phyloP scores from a whole-genome alignment of 2,888 invertebrate species.

The Lordiphosa andalusiaca region DNA sequence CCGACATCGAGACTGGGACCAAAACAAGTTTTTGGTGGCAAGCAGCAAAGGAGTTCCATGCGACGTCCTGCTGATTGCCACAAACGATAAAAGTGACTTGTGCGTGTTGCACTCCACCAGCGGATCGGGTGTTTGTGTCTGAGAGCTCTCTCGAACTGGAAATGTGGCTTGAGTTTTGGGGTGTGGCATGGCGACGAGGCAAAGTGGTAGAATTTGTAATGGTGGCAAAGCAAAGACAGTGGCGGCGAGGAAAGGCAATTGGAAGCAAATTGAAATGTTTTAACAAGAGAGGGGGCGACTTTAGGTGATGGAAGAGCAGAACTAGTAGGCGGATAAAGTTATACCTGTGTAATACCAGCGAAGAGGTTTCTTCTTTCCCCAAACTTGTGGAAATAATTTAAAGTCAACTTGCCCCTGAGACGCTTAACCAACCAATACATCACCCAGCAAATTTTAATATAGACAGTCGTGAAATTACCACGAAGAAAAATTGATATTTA shows the following conservation, averaged over 20 bases:
- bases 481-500: too few relatives aligned
- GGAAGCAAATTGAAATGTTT: not conserved
- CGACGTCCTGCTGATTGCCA: slow-evolving; percentile 67
- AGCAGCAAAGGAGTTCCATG: slow-evolving; percentile 20
- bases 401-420: too few relatives aligned
- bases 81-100: slow-evolving; percentile 47
- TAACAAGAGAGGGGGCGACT: too few relatives aligned
- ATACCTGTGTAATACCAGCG: too few relatives aligned
- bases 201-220: slow-evolving; percentile 70
- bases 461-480: too few relatives aligned
- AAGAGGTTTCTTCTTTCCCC: too few relatives aligned
- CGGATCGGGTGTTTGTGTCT: slow-evolving; percentile 2
- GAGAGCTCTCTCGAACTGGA: slow-evolving; percentile 22
- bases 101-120: slow-evolving; percentile 50
- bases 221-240: slow-evolving; percentile 50
- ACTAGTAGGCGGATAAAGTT: too few relatives aligned
- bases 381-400: too few relatives aligned
- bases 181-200: slow-evolving; percentile 23
- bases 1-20: slow-evolving; percentile 31
- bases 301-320: too few relatives aligned
- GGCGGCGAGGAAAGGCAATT: slow-evolving; percentile 16
- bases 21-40: slow-evolving; percentile 38
- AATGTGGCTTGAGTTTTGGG: slow-evolving; percentile 14
- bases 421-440: too few relatives aligned
- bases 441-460: too few relatives aligned